Percentiles rank a stretch among this genome's conserved stretches.
These are phyloP conservation scores for Syngnathus rostellatus DNA, from an alignment of 2,797 vertebrate genomes.

Conservation along the genomic window DNA sequence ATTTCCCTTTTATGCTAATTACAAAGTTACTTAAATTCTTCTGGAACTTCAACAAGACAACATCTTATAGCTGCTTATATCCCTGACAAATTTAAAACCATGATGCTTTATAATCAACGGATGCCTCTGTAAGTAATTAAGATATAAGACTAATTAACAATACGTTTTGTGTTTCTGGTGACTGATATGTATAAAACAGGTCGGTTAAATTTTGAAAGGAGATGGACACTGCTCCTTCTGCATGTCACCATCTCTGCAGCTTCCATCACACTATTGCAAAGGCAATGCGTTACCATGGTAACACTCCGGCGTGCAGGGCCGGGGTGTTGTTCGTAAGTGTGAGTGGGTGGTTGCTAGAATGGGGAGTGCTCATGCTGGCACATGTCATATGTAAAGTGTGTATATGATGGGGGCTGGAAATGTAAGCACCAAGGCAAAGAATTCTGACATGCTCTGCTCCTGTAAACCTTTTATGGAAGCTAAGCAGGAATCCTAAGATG, in stretches of 20 bases:
- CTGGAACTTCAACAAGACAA: background rate
- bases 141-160: background rate
- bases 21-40: conserved; percentile 46
- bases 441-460: conserved; percentile 23
- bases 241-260: conserved; percentile 28
- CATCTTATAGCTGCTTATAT: background rate
- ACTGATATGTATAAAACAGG: background rate
- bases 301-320: conserved; percentile 43
- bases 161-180: background rate
- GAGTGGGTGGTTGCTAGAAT: conserved; percentile 33
- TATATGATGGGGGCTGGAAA: conserved; percentile 15
- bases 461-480: conserved; percentile 6
- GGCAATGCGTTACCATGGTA: conserved; percentile 61
- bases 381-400: conserved; percentile 29
- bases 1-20: conserved; percentile 49
- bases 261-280: conserved; percentile 48
- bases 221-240: conserved; percentile 20
- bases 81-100: background rate
- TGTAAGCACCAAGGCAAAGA: conserved; percentile 18
- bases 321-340: conserved; percentile 23
- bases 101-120: background rate
- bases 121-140: background rate
- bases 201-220: background rate
- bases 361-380: conserved; percentile 30
- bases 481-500: background rate